Evolutionary conservation across 2,888 invertebrate species (phyloP).

Genomic region (Dryadula phaetusa): DNA sequence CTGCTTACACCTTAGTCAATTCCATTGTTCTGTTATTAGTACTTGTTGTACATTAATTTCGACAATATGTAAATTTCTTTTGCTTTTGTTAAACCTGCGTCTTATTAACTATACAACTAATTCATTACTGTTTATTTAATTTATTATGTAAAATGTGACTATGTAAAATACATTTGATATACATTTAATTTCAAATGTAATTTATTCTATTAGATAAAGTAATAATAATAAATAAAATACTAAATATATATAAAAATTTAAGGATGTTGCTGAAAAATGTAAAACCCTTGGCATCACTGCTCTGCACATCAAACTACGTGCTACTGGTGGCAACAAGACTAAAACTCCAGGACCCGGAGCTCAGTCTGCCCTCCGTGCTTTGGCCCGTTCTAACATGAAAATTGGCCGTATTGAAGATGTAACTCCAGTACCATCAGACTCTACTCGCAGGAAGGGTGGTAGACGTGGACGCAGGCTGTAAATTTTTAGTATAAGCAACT

Average conservation of each 20-base stretch:
- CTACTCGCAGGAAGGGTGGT: constrained; percentile 99
- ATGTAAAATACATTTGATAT: too few species aligned
- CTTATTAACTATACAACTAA: too few species aligned
- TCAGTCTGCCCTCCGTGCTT: constrained; percentile 97
- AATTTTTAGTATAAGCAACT: constrained; percentile 81
- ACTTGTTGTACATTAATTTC: background rate
- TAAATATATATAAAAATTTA: constrained; percentile 43
- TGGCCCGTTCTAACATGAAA: constrained; percentile 99
- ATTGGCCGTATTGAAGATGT: constrained; percentile 99
- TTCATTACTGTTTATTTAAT: too few species aligned
- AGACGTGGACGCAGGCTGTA: constrained; percentile 99
- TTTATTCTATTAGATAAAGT: background rate
- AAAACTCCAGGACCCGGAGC: constrained; percentile 99
- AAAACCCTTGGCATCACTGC: constrained; percentile 98
- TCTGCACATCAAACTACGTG: constrained; percentile 98
- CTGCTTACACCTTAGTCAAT: background rate
- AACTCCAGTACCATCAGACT: constrained; percentile 99
- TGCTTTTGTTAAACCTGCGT: too few species aligned
- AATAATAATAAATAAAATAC: background rate
- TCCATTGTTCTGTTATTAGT: background rate
- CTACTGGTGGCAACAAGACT: constrained; percentile 99
- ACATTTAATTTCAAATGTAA: too few species aligned
- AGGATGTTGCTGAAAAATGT: constrained; percentile 99
- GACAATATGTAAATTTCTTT: too few species aligned
- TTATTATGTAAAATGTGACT: too few species aligned